phyloP scores from a whole-genome alignment of 2,888 invertebrate species.

The Nesidiocoris tenuis region DNA sequence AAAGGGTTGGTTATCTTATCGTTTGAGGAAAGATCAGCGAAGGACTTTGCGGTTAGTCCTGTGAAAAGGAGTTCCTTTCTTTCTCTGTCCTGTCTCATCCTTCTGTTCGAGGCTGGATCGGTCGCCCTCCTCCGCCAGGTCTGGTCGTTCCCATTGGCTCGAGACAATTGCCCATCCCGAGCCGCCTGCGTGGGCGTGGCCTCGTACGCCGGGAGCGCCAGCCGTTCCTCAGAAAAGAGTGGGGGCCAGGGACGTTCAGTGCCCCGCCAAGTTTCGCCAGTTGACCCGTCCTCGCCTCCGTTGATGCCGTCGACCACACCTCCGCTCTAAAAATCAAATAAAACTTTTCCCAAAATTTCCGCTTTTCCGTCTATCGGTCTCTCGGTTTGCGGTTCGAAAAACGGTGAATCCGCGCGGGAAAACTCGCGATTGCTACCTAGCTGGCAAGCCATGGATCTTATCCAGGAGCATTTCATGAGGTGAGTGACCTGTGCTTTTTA shows the following conservation, averaged over 20 bases:
- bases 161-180: background rate
- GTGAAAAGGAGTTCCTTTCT: background rate
- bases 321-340: too few relatives aligned
- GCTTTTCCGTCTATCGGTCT: too few relatives aligned
- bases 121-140: background rate
- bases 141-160: background rate
- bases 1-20: too few relatives aligned
- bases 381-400: background rate
- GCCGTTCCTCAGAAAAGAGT: background rate
- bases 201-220: background rate
- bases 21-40: too few relatives aligned
- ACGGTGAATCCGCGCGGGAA: slow-evolving; percentile 3
- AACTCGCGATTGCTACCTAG: background rate
- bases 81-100: background rate
- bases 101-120: background rate
- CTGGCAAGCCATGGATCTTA: slow-evolving; percentile 24
- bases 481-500: too few relatives aligned
- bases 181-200: background rate
- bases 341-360: too few relatives aligned
- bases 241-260: background rate
- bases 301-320: background rate
- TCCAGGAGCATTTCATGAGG: slow-evolving; percentile 43
- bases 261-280: background rate
- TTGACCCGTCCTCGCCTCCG: background rate
- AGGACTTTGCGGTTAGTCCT: too few relatives aligned